Conservation (phyloP, 2,113 vertebrate species). For the Xiphorhynchus elegans region DNA sequence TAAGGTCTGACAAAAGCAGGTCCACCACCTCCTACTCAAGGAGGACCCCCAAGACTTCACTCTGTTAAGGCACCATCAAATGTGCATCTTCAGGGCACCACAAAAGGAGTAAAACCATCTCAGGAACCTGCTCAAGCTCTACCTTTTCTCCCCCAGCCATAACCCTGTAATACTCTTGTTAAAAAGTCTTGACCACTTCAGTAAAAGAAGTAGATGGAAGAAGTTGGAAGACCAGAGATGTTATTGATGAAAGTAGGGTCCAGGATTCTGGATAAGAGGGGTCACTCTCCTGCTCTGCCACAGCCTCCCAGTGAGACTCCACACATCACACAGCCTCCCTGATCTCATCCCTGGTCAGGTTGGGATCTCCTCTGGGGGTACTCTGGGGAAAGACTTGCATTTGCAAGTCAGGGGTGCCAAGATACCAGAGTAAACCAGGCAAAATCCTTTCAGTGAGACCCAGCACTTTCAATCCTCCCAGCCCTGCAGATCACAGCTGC, state of each 20-base stretch:
- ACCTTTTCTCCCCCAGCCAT: neutral
- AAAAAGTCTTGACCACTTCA: neutral
- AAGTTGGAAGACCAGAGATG: neutral
- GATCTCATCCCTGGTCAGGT: accelerated
- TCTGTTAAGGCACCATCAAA: neutral
- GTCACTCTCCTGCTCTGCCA: neutral
- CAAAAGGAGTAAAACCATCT: neutral
- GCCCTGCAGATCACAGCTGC: slow-evolving; percentile 26
- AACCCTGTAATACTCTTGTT: neutral
- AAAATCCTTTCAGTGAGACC: neutral
- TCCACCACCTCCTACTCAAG: neutral
- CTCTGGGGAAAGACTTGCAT: neutral
- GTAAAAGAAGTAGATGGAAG: neutral
- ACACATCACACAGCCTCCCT: neutral
- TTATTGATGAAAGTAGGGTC: neutral
- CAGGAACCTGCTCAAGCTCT: neutral
- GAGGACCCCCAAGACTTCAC: neutral
- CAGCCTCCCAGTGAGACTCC: neutral
- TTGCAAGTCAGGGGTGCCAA: neutral
- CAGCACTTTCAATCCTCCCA: slow-evolving; percentile 28
- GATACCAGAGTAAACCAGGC: neutral
- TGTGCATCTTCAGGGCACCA: neutral
- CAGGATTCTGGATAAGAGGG: neutral
- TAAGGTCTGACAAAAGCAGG: neutral
- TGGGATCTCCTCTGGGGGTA: neutral